A percentile compares a stretch with the other conserved stretches of the same genome.
Evolutionary conservation across 2,797 vertebrate species (phyloP).

Genomic region (Onychomys leucogaster): DNA sequence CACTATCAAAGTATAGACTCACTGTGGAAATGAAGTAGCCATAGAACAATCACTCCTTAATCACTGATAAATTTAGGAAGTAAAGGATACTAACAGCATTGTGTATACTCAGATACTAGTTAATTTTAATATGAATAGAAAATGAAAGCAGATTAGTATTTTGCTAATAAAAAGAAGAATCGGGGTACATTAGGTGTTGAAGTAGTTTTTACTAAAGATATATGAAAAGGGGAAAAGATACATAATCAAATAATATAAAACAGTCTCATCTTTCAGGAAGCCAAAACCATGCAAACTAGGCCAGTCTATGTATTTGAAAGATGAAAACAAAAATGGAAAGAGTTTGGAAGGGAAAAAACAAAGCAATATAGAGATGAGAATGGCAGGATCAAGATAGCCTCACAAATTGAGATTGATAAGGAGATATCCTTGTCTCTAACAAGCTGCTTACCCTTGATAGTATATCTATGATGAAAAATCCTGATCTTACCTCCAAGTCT

Average conservation of each 20-base stretch:
- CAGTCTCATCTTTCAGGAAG: background rate
- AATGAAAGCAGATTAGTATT: background rate
- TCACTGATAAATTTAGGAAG: background rate
- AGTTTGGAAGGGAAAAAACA: background rate
- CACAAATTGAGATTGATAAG: background rate
- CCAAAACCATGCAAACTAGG: background rate
- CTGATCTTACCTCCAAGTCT: background rate
- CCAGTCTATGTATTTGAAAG: background rate
- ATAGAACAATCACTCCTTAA: background rate
- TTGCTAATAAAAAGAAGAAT: background rate
- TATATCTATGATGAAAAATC: background rate
- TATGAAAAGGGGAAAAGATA: background rate
- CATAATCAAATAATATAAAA: background rate
- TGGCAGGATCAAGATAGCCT: background rate
- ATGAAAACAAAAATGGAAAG: background rate
- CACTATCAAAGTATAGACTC: background rate
- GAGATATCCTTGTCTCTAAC: background rate
- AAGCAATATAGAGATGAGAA: background rate
- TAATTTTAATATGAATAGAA: background rate
- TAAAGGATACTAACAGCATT: background rate
- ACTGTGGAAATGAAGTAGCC: background rate
- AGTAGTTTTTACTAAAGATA: background rate
- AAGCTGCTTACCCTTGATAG: background rate
- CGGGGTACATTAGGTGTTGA: background rate
- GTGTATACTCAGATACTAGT: background rate